Conservation (phyloP, 92 coral and sea anemone genomes). For the Epizoanthus rinbou region DNA sequence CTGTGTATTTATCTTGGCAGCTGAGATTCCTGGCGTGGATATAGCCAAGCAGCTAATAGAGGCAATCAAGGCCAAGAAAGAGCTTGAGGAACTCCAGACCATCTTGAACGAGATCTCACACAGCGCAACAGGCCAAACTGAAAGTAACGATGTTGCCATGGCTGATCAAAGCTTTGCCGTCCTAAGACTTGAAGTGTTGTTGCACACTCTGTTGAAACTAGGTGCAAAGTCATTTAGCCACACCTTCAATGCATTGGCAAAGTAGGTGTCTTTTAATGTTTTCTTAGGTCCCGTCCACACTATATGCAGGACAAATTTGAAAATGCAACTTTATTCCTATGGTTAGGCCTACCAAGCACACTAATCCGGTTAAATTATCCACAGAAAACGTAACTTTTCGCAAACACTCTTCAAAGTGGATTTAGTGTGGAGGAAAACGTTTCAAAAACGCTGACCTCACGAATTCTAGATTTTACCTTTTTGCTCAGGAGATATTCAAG, state of each 20-base stretch:
- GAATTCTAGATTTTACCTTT: no score
- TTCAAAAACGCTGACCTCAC: no score
- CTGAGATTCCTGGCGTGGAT: constrained; percentile 81
- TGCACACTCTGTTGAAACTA: constrained; percentile 80
- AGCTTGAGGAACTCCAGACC: constrained; percentile 82
- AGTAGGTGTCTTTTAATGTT: constrained; percentile 51
- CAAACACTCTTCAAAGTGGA: no score
- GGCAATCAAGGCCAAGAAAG: constrained; percentile 92
- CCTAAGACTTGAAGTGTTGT: constrained; percentile 84
- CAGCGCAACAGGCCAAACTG: constrained; percentile 63
- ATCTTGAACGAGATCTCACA: constrained; percentile 82
- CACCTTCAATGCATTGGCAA: constrained; percentile 81
- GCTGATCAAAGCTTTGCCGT: constrained; percentile 69
- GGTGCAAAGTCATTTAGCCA: constrained; percentile 97
- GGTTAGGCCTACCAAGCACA: no score
- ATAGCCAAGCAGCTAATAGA: constrained; percentile 86
- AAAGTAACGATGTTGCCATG: constrained; percentile 50
- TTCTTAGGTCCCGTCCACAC: no score
- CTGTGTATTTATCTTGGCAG: constrained; percentile 42
- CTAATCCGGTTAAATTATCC: no score
- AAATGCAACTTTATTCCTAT: no score
- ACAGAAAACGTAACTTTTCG: no score
- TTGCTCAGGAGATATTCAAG: no score
- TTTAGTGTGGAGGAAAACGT: no score
- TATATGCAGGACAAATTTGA: no score